Evolutionary conservation across 2,888 invertebrate genomes (phyloP).

Genomic region (Caprella mutica): DNA sequence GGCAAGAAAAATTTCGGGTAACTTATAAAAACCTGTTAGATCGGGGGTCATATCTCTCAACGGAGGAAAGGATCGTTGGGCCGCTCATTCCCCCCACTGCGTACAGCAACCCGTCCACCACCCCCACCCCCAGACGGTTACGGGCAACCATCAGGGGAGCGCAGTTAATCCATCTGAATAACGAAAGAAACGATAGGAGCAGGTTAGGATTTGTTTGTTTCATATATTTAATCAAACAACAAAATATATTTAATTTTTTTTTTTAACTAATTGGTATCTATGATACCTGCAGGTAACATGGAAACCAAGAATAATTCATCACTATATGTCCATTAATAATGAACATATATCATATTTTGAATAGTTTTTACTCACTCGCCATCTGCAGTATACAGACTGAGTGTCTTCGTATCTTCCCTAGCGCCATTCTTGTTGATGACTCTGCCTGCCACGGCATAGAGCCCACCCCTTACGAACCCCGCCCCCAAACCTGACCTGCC

Average conservation of each 20-base stretch:
- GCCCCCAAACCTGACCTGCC: constrained; percentile 31
- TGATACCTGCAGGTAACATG: too few species aligned
- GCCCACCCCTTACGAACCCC: constrained; percentile 48
- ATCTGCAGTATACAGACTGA: too few species aligned
- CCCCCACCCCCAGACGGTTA: constrained; percentile 84
- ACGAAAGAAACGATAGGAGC: constrained; percentile 74
- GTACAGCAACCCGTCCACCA: constrained; percentile 80
- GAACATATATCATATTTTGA: too few species aligned
- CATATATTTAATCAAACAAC: too few species aligned
- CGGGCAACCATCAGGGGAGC: constrained; percentile 67
- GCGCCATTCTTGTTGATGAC: constrained; percentile 75
- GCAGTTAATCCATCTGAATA: constrained; percentile 75
- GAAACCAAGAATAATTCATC: too few species aligned
- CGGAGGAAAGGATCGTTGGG: constrained; percentile 70
- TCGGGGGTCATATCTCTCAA: constrained; percentile 86
- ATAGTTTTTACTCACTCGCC: too few species aligned
- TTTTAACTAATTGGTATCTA: too few species aligned
- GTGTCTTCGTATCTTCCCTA: constrained; percentile 44
- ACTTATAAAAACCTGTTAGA: constrained; percentile 66
- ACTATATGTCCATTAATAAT: too few species aligned
- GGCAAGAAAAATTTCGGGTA: too few species aligned
- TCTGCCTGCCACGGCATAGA: constrained; percentile 84
- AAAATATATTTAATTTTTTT: too few species aligned
- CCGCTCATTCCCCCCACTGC: constrained; percentile 86
- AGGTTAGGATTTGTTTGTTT: constrained; percentile 39